A percentile compares a stretch with the other conserved stretches of the same genome.
These are phyloP conservation scores for Phrixothrix hirtus DNA, from an alignment of 2,888 invertebrate species.

Conservation along the genomic window DNA sequence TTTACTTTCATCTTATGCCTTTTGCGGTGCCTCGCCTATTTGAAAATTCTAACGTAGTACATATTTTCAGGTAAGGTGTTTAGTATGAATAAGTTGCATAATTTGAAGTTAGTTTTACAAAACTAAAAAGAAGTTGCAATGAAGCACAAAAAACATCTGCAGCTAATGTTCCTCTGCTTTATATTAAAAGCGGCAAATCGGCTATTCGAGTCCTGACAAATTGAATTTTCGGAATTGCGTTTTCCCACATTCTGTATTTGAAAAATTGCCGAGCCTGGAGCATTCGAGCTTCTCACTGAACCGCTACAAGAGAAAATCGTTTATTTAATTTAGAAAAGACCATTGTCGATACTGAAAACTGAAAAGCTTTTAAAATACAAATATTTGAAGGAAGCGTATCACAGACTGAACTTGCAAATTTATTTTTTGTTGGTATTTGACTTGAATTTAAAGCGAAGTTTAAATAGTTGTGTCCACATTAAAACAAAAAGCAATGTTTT, in stretches of 20 bases:
- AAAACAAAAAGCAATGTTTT: no score
- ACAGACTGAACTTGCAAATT: constrained; percentile 30
- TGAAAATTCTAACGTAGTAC: no score
- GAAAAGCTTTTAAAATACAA: constrained; percentile 43
- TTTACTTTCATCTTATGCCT: constrained; percentile 10
- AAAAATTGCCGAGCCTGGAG: constrained; percentile 45
- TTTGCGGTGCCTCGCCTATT: constrained; percentile 7
- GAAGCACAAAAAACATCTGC: constrained; percentile 29
- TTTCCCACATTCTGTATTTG: constrained; percentile 42
- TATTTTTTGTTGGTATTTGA: constrained; percentile 29
- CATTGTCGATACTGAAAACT: constrained; percentile 27
- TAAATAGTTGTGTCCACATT: constrained; percentile 22
- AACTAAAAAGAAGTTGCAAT: constrained; percentile 16
- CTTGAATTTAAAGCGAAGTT: constrained; percentile 34
- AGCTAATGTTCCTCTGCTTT: constrained; percentile 31
- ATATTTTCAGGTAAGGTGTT: no score
- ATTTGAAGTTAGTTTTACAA: constrained; percentile 4
- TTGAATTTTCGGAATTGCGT: constrained; percentile 44
- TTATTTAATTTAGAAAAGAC: constrained; percentile 33
- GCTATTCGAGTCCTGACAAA: constrained; percentile 38
- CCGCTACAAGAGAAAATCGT: constrained; percentile 36
- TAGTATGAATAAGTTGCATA: no score
- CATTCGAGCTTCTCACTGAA: constrained; percentile 37
- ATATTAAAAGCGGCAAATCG: constrained; percentile 32
- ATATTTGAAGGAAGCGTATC: constrained; percentile 38